Evolutionary conservation across 1,140 invertebrate species (phyloP).

Genomic region (Lamellibrachia luymesi): DNA sequence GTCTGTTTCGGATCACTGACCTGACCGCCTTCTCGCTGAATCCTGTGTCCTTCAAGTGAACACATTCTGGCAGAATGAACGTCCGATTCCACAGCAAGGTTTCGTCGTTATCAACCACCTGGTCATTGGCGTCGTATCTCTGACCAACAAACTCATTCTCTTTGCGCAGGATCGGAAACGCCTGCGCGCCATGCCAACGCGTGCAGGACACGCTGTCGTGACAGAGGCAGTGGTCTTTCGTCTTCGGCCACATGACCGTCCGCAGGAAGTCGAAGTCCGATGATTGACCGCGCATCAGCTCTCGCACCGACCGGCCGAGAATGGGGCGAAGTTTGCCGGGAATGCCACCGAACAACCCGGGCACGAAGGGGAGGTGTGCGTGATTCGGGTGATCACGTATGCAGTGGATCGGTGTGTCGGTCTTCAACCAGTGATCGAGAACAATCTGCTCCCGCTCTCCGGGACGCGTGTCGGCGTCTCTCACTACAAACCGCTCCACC

Average conservation of each 20-base stretch:
- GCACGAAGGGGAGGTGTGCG: neutral
- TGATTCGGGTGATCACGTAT: constrained; percentile 28
- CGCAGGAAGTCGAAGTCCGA: constrained; percentile 21
- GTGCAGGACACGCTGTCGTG: constrained; percentile 30
- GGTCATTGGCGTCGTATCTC: constrained; percentile 28
- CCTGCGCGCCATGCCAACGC: constrained; percentile 19
- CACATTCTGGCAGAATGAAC: constrained; percentile 20
- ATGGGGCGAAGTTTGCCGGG: neutral
- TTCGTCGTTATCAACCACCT: constrained; percentile 14
- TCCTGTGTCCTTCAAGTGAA: constrained; percentile 29
- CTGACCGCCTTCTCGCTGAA: constrained; percentile 23
- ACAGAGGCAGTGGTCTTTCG: constrained; percentile 13
- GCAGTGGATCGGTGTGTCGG: constrained; percentile 17
- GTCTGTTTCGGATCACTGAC: constrained; percentile 23
- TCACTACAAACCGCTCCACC: constrained; percentile 23
- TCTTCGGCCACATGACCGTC: constrained; percentile 20
- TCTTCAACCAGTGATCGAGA: constrained; percentile 24
- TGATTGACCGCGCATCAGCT: constrained; percentile 13
- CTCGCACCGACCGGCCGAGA: neutral
- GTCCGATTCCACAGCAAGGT: constrained; percentile 19
- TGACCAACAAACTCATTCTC: constrained; percentile 28
- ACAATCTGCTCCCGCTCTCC: constrained; percentile 24
- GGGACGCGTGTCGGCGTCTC: constrained; percentile 23
- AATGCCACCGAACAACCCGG: constrained; percentile 23
- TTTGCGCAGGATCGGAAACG: constrained; percentile 26